Base-by-base conservation (phyloP, 2,888 invertebrate genomes). In the Metopia argyrocephala region DNA sequence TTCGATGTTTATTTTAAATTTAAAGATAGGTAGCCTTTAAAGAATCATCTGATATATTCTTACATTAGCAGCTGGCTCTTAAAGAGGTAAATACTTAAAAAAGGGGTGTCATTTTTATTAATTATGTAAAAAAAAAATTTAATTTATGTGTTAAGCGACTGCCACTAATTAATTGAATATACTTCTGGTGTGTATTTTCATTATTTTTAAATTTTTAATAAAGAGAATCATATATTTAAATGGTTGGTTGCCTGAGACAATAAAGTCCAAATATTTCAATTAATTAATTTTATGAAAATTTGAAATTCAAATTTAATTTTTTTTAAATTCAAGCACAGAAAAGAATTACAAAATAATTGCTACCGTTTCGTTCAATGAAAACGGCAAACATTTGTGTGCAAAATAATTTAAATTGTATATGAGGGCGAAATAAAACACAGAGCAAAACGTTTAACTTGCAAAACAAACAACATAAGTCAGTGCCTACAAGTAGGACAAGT, bases 221-320 rank as follows among this genome's bases (percentile, higher is more conserved):
- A n/a, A n/a, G n/a, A n/a, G 38, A 38, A 15, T 15, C 38, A 38
- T 9, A 12, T 38, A 3, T 9, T 38, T 38, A 15, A 15, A 38
- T 4, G 38, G 38, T 25, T 31, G 66, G 61, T 48, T 71, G 52
- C 23, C 61, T 68, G n/a, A n/a, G n/a, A n/a, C 73, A 80, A 80
- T 80, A 57, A 68, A 80, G 71, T 76, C 71, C 69, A 76, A 69
- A 80, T 80, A 80, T 80, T 76, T 80, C 76, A 76, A 80, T 80
- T 80, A 80, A 80, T 80, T 76, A 80, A 80, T 80, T 76, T 80
- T 69, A 73, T 15, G 5, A 15, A 76, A 52, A 80, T 80, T 80
- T 68, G 73, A 73, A 80, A 64, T 80, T 68, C 76, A 64, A 76
- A 80, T 76, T 57, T 65, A 25, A 2, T 62, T 38, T 28, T 18